phyloP scores from a whole-genome alignment of 2,113 vertebrate species.

The Chunga burmeisteri region DNA sequence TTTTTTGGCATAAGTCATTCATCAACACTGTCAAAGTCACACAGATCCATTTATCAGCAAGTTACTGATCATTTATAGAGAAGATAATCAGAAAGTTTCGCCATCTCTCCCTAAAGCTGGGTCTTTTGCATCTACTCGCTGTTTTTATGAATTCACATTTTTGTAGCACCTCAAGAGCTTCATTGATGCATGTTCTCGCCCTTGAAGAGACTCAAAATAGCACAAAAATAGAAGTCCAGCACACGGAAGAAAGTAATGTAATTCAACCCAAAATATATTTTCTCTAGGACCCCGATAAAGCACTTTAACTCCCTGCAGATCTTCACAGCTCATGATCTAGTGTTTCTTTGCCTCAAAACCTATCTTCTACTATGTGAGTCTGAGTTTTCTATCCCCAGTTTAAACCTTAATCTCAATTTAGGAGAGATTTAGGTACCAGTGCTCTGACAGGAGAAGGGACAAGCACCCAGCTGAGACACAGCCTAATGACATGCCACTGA shows the following conservation, averaged over 20 bases:
- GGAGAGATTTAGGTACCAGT: background rate
- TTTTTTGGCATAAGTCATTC: background rate
- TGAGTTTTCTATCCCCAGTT: background rate
- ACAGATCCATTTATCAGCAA: background rate
- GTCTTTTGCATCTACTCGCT: background rate
- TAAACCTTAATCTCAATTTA: background rate
- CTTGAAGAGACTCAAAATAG: background rate
- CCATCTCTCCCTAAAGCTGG: background rate
- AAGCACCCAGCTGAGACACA: background rate
- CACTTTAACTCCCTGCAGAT: background rate
- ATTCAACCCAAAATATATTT: background rate
- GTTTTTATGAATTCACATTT: background rate
- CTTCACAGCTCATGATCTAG: no score
- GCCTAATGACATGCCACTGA: accelerated
- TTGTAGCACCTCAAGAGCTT: background rate
- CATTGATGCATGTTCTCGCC: accelerated
- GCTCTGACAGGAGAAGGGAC: background rate
- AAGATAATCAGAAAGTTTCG: background rate
- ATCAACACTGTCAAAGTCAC: background rate
- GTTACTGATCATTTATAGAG: background rate
- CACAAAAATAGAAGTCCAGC: background rate
- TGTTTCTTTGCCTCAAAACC: background rate
- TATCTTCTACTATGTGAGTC: accelerated
- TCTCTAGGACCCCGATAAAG: background rate
- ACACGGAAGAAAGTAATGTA: background rate